These are phyloP conservation scores for Zaprionus inermis DNA, from an alignment of 1,140 invertebrate species.

Conservation along the genomic window DNA sequence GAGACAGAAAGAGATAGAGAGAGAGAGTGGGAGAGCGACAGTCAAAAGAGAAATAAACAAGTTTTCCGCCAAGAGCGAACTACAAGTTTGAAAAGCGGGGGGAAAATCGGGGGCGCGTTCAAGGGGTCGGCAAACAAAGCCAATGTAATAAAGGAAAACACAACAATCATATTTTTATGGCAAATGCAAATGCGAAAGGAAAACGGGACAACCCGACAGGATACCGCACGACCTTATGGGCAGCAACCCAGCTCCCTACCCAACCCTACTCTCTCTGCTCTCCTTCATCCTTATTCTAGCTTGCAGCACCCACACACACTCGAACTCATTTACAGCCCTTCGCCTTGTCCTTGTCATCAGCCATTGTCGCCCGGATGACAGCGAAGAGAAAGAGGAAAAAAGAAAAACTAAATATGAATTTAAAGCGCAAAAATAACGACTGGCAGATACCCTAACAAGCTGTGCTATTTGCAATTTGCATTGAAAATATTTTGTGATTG, in stretches of 20 bases:
- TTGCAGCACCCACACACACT: not conserved
- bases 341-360: conserved; percentile 22
- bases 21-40: not conserved
- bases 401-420: conserved; percentile 11
- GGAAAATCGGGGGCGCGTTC: not conserved
- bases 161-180: conserved; percentile 78
- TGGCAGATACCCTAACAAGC: not conserved
- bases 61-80: conserved; percentile 48
- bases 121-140: conserved; percentile 43
- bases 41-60: conserved; percentile 53
- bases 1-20: conserved; percentile 5
- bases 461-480: too few species aligned
- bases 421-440: not conserved
- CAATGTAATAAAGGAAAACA: conserved; percentile 68
- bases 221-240: conserved; percentile 8
- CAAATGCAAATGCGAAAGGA: conserved; percentile 64
- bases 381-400: not conserved
- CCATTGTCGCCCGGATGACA: conserved; percentile 45
- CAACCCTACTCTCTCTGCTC: not conserved
- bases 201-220: conserved; percentile 38
- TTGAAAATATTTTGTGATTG: not conserved
- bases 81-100: conserved; percentile 21
- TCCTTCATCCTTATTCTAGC: not conserved
- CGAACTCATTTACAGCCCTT: conserved; percentile 44
- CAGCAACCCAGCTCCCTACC: not conserved